These are phyloP conservation scores for Catharus fuscescens DNA, from an alignment of 2,113 vertebrate genomes.

Conservation along the genomic window DNA sequence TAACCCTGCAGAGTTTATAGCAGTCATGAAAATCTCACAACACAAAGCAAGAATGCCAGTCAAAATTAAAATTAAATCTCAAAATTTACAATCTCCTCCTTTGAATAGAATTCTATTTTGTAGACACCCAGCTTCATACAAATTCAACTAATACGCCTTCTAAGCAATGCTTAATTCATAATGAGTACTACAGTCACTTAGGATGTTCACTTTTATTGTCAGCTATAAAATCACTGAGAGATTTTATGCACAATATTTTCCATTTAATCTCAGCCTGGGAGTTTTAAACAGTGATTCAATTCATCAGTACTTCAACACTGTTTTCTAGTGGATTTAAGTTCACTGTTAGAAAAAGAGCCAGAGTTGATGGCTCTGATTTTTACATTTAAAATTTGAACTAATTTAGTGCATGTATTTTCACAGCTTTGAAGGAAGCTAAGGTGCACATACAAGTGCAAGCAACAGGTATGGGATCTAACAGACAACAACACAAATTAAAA, in stretches of 20 bases:
- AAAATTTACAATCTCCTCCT: neutral
- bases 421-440: neutral
- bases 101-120: neutral
- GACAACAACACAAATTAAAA: neutral
- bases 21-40: neutral
- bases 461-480: neutral
- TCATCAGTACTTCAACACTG: fast-evolving
- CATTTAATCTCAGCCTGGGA: neutral
- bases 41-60: neutral
- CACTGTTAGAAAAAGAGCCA: neutral
- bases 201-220: neutral
- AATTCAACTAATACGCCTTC: neutral
- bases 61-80: neutral
- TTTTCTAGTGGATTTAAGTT: neutral
- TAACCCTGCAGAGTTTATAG: neutral
- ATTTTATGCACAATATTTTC: neutral
- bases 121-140: neutral
- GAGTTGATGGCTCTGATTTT: neutral
- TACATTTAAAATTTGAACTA: neutral
- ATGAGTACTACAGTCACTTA: neutral
- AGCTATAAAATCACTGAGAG: neutral
- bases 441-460: neutral
- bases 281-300: neutral
- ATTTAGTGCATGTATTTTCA: neutral
- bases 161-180: neutral